Evolutionary conservation across 1,140 invertebrate species (phyloP).

Genomic region (Ectropis grisescens): DNA sequence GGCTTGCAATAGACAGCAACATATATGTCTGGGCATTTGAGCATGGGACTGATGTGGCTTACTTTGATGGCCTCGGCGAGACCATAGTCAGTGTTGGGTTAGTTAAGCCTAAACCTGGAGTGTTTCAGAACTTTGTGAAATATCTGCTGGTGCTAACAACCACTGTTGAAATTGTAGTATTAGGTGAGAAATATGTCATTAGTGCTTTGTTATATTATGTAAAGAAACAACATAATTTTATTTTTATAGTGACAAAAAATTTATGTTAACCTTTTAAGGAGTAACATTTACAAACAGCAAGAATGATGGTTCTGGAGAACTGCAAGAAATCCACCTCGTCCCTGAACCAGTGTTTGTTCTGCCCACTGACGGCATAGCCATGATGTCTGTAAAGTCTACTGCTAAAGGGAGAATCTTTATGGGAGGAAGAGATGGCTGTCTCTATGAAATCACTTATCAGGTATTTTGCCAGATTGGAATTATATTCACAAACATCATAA

Average conservation of each 20-base stretch:
- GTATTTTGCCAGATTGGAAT: no score
- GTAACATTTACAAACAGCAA: conserved; percentile 65
- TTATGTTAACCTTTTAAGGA: no score
- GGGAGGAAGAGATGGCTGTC: conserved; percentile 92
- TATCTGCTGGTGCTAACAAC: conserved; percentile 93
- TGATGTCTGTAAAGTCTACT: conserved; percentile 87
- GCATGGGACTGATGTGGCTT: conserved; percentile 90
- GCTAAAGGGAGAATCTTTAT: conserved; percentile 93
- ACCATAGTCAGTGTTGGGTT: conserved; percentile 91
- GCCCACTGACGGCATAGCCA: conserved; percentile 91
- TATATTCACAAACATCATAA: no score
- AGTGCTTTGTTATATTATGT: no score
- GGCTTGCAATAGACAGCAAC: conserved; percentile 97
- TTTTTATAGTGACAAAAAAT: no score
- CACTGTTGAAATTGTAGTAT: conserved; percentile 91
- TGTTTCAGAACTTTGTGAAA: conserved; percentile 93
- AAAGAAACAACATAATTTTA: no score
- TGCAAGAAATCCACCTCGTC: conserved; percentile 91
- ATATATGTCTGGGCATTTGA: conserved; percentile 98
- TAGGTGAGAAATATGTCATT: no score
- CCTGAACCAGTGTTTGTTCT: conserved; percentile 94
- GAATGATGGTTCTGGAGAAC: conserved; percentile 46
- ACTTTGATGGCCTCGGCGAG: conserved; percentile 93
- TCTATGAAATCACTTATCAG: conserved; percentile 97
- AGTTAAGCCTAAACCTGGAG: conserved; percentile 86